Base-by-base conservation (phyloP, 2,888 invertebrate species). In the Fragum fragum region DNA sequence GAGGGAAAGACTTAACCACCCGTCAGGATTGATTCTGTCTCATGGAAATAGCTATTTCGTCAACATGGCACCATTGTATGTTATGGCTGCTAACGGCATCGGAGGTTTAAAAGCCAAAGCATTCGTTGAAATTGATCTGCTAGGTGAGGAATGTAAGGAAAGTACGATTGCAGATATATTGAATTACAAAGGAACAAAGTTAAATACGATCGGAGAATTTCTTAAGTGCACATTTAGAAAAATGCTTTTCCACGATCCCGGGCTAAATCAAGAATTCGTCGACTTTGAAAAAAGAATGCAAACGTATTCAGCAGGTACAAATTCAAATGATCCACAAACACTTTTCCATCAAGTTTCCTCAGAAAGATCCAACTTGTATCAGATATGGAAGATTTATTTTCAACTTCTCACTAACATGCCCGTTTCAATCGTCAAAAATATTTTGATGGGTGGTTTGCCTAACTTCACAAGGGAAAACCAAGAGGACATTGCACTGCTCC, bases 401-500 rank as follows among this genome's bases (percentile, higher is more conserved):
- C 32, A 61, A 9, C 26, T 61, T 2, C 11, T 61, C 2, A 26
- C n/a, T 3, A 61, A 61, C n/a, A 28, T 32, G 18, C 26, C n/a
- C 3, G 28, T n/a, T 18, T 18, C 61, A 14, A 61, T 61, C n/a
- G 26, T 61, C 1, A 61, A 61, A 32, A 32, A 26, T 61, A 61
- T 61, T 6, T 11, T 61, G 32, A 61, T 61, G 61, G 32, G 61
- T 29, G 61, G 61, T 28, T 61, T 26, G 18, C 28, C 9, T 9
- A 32, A 28, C 6, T 61, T 61, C 61, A 61, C 61, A 18, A 11
- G 32, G 18, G 61, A 61, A 28, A 61, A 61, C 32, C n/a, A 61
- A 61, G 61, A 61, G 26, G 61, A 61, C 32, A 18, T 61, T 1
- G 28, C 61, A 16, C 28, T 14, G 11, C 16, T 61, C 9, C 61